Percentiles rank a stretch among this genome's conserved stretches.
Evolutionary conservation across 2,113 vertebrate genomes (phyloP).

Genomic region (Calyptomena viridis): DNA sequence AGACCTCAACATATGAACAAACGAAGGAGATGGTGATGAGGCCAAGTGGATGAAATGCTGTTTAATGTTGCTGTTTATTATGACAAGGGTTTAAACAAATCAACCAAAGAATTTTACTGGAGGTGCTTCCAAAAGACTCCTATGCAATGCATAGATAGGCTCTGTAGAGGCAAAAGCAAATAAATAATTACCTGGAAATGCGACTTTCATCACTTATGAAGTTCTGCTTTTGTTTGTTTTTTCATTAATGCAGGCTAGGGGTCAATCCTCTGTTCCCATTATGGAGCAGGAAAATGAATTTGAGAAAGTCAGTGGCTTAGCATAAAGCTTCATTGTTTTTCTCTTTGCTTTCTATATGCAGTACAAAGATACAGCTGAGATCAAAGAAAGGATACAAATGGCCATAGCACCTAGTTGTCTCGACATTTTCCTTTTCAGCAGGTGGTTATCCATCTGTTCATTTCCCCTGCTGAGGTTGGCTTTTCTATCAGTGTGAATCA

Average conservation of each 20-base stretch:
- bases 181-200: conserved; percentile 32
- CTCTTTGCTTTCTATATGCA: conserved; percentile 19
- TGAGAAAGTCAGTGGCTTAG: conserved; percentile 58
- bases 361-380: conserved; percentile 6
- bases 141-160: conserved; percentile 43
- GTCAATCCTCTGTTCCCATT: conserved; percentile 64
- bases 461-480: background rate
- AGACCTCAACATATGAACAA: background rate
- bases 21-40: background rate
- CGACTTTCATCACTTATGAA: conserved; percentile 8
- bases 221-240: conserved; percentile 41
- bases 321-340: conserved; percentile 65
- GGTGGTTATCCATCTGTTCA: conserved; percentile 14
- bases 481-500: background rate
- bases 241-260: conserved; percentile 44
- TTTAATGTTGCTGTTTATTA: conserved; percentile 15
- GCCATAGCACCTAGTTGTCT: background rate
- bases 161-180: conserved; percentile 12
- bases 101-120: background rate
- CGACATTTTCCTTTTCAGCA: conserved; percentile 17
- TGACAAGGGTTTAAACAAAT: background rate
- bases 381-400: conserved; percentile 13
- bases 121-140: background rate
- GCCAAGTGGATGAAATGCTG: background rate
- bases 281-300: conserved; percentile 71